Evolutionary conservation across 2,797 vertebrate species (phyloP).

Genomic region (Hephaestus fuliginosus): DNA sequence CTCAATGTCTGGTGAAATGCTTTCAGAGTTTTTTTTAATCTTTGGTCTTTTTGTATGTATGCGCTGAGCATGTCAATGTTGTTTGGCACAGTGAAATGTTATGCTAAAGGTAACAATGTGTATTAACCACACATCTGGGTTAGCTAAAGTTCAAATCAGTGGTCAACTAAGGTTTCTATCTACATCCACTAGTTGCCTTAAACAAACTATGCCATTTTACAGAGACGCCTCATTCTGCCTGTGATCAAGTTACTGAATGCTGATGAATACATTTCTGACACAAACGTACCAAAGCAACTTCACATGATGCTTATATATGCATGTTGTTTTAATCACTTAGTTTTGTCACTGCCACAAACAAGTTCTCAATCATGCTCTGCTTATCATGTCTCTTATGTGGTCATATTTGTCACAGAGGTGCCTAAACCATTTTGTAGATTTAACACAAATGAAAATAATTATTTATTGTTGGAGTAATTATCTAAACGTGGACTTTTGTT

Average conservation of each 20-base stretch:
- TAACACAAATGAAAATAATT: not conserved
- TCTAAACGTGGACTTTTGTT: conserved; percentile 12
- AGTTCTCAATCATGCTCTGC: not conserved
- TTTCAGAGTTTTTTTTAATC: conserved; percentile 22
- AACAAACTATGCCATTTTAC: conserved; percentile 48
- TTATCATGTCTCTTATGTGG: conserved; percentile 2
- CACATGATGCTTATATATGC: conserved; percentile 38
- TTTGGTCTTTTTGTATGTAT: conserved; percentile 23
- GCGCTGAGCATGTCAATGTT: conserved; percentile 21
- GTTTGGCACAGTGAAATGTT: conserved; percentile 21
- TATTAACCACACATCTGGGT: conserved; percentile 42
- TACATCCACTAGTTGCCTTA: conserved; percentile 69
- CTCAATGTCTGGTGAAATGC: not conserved
- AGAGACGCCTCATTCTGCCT: conserved; percentile 35
- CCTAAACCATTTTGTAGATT: conserved; percentile 36
- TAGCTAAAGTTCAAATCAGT: conserved; percentile 18
- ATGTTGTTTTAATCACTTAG: conserved; percentile 29
- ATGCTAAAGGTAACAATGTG: conserved; percentile 3
- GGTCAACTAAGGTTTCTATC: conserved; percentile 42
- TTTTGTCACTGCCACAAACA: conserved; percentile 18
- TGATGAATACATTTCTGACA: conserved; percentile 19
- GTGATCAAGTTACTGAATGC: conserved; percentile 23
- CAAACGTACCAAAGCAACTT: conserved; percentile 61
- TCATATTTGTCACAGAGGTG: conserved; percentile 41
- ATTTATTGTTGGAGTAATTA: conserved; percentile 29